Evolutionary conservation across 2,797 vertebrate species (phyloP).

Genomic region (Oryzias sinensis): DNA sequence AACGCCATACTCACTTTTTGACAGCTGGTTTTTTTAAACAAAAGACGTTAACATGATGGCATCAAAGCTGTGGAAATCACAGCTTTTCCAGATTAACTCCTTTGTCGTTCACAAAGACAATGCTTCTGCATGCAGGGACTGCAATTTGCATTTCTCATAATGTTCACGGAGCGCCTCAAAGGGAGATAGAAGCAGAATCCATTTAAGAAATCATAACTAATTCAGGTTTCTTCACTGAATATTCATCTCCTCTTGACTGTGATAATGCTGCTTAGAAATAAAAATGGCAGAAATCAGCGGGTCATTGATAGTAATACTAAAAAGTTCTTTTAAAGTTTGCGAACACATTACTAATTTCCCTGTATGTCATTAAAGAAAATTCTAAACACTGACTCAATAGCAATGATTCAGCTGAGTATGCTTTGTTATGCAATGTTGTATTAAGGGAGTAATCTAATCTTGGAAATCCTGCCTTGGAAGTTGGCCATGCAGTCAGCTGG

Average conservation of each 20-base stretch:
- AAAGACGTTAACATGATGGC: constrained; percentile 12
- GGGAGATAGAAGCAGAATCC: constrained; percentile 60
- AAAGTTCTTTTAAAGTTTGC: not conserved
- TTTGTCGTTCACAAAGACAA: constrained; percentile 57
- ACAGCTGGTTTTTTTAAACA: constrained; percentile 22
- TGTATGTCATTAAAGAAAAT: no score
- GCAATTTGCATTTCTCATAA: constrained; percentile 70
- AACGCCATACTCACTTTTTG: constrained; percentile 22
- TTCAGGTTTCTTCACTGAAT: constrained; percentile 59
- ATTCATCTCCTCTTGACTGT: constrained; percentile 53
- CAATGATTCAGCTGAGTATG: no score
- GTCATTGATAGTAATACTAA: constrained; percentile 20
- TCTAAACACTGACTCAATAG: no score
- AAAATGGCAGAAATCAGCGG: constrained; percentile 35
- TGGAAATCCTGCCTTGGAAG: no score
- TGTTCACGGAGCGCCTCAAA: constrained; percentile 52
- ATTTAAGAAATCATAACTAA: constrained; percentile 70
- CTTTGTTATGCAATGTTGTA: no score
- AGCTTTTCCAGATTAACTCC: constrained; percentile 45
- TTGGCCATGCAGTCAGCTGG: no score
- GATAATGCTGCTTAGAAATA: constrained; percentile 28
- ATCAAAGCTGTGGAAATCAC: constrained; percentile 27
- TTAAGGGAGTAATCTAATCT: no score
- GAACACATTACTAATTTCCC: not conserved
- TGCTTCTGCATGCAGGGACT: constrained; percentile 26